A percentile compares a stretch with the other conserved stretches of the same genome.
Evolutionary conservation across 2,888 invertebrate species (phyloP).

Genomic region (Idaea biselata): DNA sequence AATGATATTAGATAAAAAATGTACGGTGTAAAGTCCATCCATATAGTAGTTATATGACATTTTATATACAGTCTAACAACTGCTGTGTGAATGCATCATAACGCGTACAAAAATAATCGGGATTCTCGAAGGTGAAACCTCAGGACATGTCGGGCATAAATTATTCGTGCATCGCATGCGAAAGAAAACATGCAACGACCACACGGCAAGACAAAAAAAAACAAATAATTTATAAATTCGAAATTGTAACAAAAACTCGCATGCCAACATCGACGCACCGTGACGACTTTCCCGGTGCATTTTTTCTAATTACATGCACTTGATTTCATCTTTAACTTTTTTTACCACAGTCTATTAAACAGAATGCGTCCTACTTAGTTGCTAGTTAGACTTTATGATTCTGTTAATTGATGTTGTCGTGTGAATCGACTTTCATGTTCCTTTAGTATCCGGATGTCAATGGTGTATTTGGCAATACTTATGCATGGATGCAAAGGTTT

Average conservation of each 20-base stretch:
- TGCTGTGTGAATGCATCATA: neutral
- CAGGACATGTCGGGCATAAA: neutral
- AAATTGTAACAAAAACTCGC: slow-evolving; percentile 44
- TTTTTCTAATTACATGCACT: slow-evolving; percentile 65
- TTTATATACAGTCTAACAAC: too few species aligned
- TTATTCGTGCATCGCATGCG: neutral
- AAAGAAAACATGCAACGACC: neutral
- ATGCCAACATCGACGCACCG: slow-evolving; percentile 62
- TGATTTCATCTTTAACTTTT: slow-evolving; percentile 70
- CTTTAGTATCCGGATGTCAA: slow-evolving; percentile 21
- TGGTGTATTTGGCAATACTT: slow-evolving; percentile 3
- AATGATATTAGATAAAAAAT: too few species aligned
- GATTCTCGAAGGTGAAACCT: neutral
- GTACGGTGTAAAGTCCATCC: too few species aligned
- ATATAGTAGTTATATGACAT: too few species aligned
- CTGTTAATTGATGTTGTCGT: slow-evolving; percentile 47
- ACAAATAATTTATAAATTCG: slow-evolving; percentile 5
- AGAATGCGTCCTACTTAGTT: slow-evolving; percentile 59
- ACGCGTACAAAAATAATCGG: neutral
- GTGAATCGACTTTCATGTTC: slow-evolving; percentile 28
- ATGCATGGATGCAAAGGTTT: too few species aligned
- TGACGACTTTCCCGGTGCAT: slow-evolving; percentile 71
- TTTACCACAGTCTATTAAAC: slow-evolving; percentile 73
- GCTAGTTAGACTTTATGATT: slow-evolving; percentile 46
- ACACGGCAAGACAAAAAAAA: slow-evolving; percentile 3